These are phyloP conservation scores for Eriosoma lanigerum DNA, from an alignment of 1,140 invertebrate species.

Conservation along the genomic window DNA sequence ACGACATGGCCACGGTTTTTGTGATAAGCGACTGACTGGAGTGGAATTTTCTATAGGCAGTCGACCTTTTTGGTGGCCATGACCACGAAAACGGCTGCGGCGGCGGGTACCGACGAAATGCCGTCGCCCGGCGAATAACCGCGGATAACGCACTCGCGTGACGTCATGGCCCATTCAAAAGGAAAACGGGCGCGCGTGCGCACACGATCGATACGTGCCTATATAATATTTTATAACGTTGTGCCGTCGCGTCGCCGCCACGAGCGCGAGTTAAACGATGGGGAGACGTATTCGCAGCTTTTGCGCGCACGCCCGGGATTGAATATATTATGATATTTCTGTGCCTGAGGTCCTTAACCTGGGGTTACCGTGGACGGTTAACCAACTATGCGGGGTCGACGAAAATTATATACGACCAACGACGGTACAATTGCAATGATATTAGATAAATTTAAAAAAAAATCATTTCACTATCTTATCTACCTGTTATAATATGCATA, in stretches of 20 bases:
- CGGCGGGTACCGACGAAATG: not conserved
- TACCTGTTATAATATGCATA: too few relatives aligned
- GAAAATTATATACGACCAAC: too few relatives aligned
- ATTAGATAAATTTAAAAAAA: too few relatives aligned
- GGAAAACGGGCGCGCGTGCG: constrained; percentile 7
- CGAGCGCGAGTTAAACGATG: not conserved
- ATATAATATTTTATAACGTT: not conserved
- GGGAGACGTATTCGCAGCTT: not conserved
- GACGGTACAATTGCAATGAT: too few relatives aligned
- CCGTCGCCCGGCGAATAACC: not conserved
- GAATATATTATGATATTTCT: too few relatives aligned
- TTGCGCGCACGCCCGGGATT: not conserved
- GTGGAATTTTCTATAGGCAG: not conserved
- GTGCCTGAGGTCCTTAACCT: too few relatives aligned
- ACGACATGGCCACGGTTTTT: too few relatives aligned
- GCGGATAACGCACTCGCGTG: not conserved
- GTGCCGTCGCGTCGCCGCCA: not conserved
- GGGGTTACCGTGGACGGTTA: too few relatives aligned
- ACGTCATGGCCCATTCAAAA: constrained; percentile 19
- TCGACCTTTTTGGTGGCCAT: constrained; percentile 45
- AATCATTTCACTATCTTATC: too few relatives aligned
- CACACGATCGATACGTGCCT: constrained; percentile 3
- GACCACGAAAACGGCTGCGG: constrained; percentile 24
- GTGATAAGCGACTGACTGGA: not conserved
- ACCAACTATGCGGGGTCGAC: too few relatives aligned